Evolutionary conservation across 1,140 invertebrate genomes (phyloP).

Genomic region (Amyelois transitella): DNA sequence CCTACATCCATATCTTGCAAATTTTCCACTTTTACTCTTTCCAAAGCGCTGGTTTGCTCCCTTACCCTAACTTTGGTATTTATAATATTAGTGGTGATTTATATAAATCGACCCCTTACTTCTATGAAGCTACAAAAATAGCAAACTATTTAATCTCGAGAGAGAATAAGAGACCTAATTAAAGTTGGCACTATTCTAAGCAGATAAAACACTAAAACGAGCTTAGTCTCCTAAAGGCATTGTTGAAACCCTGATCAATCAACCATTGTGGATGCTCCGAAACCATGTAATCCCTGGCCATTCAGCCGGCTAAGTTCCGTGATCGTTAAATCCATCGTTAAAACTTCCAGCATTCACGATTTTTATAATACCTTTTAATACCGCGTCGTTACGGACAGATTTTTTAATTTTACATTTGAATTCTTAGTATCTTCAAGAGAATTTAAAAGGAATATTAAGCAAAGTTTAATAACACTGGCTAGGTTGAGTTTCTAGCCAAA

Average conservation of each 20-base stretch:
- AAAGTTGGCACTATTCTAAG: too few species aligned
- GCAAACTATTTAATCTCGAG: too few species aligned
- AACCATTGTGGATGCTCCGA: neutral
- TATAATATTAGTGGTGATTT: too few species aligned
- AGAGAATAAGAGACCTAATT: too few species aligned
- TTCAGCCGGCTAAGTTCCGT: constrained; percentile 1
- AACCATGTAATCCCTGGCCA: neutral
- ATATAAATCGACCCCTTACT: too few species aligned
- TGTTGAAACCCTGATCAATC: neutral
- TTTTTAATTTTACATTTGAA: constrained; percentile 1
- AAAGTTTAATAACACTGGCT: neutral
- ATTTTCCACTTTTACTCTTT: too few species aligned
- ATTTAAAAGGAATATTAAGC: neutral
- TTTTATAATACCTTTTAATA: constrained; percentile 2
- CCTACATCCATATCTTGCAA: too few species aligned
- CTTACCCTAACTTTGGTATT: too few species aligned
- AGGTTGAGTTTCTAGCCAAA: too few species aligned
- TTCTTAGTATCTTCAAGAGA: neutral
- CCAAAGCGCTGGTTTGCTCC: too few species aligned
- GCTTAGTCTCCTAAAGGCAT: neutral
- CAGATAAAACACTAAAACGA: too few species aligned
- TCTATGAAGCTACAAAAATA: too few species aligned
- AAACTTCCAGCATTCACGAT: neutral
- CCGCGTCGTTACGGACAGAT: neutral
- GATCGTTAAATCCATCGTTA: neutral